phyloP scores from a whole-genome alignment of 2,888 invertebrate species.

The Napeogenes inachia region DNA sequence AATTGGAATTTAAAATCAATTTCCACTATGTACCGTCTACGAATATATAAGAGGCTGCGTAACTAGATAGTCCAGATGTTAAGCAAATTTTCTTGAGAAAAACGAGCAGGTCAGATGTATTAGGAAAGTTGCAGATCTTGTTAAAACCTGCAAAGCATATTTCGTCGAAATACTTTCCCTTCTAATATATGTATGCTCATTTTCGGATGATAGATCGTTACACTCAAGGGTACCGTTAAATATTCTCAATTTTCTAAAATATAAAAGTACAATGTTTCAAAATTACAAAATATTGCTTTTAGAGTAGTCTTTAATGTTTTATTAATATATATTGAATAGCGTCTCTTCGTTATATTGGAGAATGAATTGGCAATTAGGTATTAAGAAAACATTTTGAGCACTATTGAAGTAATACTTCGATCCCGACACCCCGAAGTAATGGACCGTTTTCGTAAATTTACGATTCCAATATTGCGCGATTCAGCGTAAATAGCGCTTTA shows the following conservation, averaged over 20 bases:
- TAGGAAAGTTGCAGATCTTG: constrained; percentile 52
- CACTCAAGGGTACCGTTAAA: constrained; percentile 32
- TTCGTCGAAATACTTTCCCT: constrained; percentile 48
- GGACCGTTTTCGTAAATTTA: constrained; percentile 6
- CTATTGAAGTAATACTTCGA: background rate
- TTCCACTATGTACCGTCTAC: too few species aligned
- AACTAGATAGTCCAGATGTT: constrained; percentile 21
- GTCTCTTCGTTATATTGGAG: too few species aligned
- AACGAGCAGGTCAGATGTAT: constrained; percentile 31
- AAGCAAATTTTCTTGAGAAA: constrained; percentile 23
- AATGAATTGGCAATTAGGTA: too few species aligned
- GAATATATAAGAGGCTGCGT: background rate
- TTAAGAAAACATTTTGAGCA: background rate
- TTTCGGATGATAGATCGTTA: constrained; percentile 44
- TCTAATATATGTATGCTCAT: constrained; percentile 39
- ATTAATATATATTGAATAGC: too few species aligned
- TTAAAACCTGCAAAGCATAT: constrained; percentile 39
- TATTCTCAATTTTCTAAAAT: constrained; percentile 26
- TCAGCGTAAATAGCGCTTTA: background rate
- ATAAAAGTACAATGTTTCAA: too few species aligned
- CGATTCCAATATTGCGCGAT: background rate
- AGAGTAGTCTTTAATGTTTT: too few species aligned
- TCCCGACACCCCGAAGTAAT: background rate
- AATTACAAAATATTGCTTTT: too few species aligned
- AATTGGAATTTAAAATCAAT: too few species aligned